These are phyloP conservation scores for Hypotaenidia philippensis DNA, from an alignment of 2,797 vertebrate genomes.

Conservation along the genomic window DNA sequence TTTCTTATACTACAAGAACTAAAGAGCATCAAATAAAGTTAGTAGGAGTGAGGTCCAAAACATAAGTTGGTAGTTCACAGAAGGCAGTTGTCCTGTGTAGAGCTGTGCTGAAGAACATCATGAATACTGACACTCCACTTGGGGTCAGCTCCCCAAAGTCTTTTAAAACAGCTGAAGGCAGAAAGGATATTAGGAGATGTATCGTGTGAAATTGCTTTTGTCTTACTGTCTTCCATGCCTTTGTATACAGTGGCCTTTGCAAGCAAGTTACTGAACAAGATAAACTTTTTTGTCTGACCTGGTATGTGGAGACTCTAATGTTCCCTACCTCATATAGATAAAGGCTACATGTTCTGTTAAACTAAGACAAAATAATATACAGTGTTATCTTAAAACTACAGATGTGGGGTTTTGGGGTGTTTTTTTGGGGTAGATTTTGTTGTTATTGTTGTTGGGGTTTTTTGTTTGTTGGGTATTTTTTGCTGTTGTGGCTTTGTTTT, in stretches of 20 bases:
- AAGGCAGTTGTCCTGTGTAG: not conserved
- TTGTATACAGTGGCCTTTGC: not conserved
- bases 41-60: not conserved
- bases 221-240: not conserved
- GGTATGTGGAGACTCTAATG: not conserved
- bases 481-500: not conserved
- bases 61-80: not conserved
- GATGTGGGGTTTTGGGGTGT: rapidly evolving
- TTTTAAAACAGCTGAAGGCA: not conserved
- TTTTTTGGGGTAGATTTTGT: too few relatives aligned
- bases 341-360: not conserved
- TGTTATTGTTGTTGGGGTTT: not conserved
- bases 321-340: not conserved
- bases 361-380: not conserved
- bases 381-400: not conserved
- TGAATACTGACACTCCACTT: not conserved
- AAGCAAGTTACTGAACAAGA: not conserved
- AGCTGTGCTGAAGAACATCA: not conserved
- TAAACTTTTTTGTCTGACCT: not conserved
- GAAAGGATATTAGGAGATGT: not conserved
- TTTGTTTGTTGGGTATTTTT: rapidly evolving
- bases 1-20: not conserved
- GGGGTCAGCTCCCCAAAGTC: not conserved
- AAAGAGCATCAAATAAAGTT: not conserved
- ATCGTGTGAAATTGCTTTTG: not conserved